phyloP scores from a whole-genome alignment of 2,888 invertebrate species.

The Ormyrus nitidulus region DNA sequence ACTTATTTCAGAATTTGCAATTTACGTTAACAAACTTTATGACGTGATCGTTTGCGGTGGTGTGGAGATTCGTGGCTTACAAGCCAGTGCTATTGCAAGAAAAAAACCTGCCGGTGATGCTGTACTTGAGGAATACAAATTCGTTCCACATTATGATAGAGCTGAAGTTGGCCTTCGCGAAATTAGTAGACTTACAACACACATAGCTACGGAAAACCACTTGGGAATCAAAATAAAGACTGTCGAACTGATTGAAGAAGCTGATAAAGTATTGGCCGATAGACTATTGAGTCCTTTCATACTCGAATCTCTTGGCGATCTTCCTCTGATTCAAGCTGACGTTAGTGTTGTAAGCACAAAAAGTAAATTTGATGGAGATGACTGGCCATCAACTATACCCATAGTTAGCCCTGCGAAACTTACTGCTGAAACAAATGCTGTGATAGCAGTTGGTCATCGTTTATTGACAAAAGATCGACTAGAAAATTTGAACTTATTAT shows the following conservation, averaged over 20 bases:
- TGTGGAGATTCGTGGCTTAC: slow-evolving; percentile 79
- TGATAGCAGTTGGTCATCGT: slow-evolving; percentile 77
- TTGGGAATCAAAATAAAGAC: slow-evolving; percentile 68
- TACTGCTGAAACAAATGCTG: slow-evolving; percentile 76
- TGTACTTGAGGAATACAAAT: slow-evolving; percentile 78
- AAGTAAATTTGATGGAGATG: slow-evolving; percentile 72
- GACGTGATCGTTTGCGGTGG: slow-evolving; percentile 77
- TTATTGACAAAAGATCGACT: slow-evolving; percentile 68
- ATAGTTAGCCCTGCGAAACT: slow-evolving; percentile 80
- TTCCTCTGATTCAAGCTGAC: slow-evolving; percentile 84
- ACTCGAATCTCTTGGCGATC: slow-evolving; percentile 80
- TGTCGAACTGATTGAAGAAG: slow-evolving; percentile 69
- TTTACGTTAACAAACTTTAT: slow-evolving; percentile 72
- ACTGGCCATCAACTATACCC: slow-evolving; percentile 76
- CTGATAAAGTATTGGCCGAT: slow-evolving; percentile 64
- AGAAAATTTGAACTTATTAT: slow-evolving; percentile 56
- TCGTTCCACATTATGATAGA: slow-evolving; percentile 76
- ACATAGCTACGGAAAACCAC: slow-evolving; percentile 78
- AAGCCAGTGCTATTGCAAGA: slow-evolving; percentile 78
- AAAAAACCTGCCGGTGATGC: slow-evolving; percentile 76
- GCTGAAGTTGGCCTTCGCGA: slow-evolving; percentile 63
- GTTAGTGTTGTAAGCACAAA: slow-evolving; percentile 76
- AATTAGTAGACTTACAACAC: slow-evolving; percentile 72
- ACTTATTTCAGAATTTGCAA: slow-evolving; percentile 70
- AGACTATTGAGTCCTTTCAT: slow-evolving; percentile 77